These are phyloP conservation scores for Dexiosoma caninum DNA, from an alignment of 2,888 invertebrate genomes.

Conservation along the genomic window DNA sequence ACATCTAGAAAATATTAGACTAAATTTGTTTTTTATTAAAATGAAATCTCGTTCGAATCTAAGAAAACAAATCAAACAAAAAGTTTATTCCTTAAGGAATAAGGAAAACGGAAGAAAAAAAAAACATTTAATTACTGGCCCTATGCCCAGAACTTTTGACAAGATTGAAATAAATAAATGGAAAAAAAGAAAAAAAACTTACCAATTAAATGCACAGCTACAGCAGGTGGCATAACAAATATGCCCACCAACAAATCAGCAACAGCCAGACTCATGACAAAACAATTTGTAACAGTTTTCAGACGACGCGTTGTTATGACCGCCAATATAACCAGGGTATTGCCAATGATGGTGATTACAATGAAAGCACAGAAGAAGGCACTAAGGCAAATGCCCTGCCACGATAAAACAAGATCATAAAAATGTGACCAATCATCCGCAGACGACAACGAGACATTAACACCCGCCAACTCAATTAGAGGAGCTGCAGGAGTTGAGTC, in stretches of 20 bases:
- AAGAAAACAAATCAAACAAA: no score
- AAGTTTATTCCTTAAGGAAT: no score
- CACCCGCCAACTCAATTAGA: conserved; percentile 14
- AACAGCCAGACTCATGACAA: conserved; percentile 94
- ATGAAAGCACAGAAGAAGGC: conserved; percentile 83
- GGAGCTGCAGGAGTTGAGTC: conserved; percentile 23
- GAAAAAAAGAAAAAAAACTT: conserved; percentile 78
- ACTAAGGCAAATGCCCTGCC: conserved; percentile 81
- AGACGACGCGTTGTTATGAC: conserved; percentile 91
- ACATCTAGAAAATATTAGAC: no score
- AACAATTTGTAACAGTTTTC: conserved; percentile 95
- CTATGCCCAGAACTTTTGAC: no score
- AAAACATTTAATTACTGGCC: no score
- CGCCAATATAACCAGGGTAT: conserved; percentile 92
- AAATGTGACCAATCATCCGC: conserved; percentile 74
- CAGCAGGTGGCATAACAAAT: conserved; percentile 97
- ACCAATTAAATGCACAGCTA: conserved; percentile 88
- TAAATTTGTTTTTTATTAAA: no score
- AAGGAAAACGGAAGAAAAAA: no score
- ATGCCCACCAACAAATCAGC: conserved; percentile 96
- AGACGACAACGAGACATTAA: conserved; percentile 61
- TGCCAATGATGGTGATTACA: conserved; percentile 88
- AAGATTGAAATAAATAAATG: no score
- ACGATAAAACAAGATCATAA: conserved; percentile 73
- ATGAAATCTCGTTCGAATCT: no score